phyloP scores from a whole-genome alignment of 2,113 vertebrate species.

The Phalacrocorax aristotelis region DNA sequence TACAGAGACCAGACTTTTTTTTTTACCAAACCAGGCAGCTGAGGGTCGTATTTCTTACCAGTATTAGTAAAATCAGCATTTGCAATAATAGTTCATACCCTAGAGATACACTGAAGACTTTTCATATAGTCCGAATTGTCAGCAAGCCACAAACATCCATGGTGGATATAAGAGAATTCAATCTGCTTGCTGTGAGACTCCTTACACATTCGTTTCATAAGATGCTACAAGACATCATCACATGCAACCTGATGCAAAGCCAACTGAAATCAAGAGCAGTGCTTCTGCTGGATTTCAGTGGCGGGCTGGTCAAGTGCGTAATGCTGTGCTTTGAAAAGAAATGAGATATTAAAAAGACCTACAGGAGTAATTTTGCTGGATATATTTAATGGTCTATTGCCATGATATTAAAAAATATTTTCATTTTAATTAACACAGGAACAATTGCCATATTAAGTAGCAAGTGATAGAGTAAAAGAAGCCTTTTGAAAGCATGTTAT shows the following conservation, averaged over 20 bases:
- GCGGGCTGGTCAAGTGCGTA: neutral
- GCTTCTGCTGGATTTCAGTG: neutral
- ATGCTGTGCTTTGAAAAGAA: neutral
- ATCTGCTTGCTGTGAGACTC: neutral
- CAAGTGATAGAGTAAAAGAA: neutral
- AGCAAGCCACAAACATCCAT: neutral
- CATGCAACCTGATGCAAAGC: neutral
- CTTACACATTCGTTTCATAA: neutral
- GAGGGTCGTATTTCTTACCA: neutral
- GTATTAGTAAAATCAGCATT: neutral
- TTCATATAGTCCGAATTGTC: neutral
- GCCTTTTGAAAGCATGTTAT: neutral
- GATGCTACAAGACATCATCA: neutral
- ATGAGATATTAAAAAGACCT: neutral
- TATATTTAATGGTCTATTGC: neutral
- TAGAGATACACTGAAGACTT: neutral
- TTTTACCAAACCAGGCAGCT: neutral
- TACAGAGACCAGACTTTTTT: neutral
- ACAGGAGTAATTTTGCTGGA: neutral
- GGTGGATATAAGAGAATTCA: neutral
- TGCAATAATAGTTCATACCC: neutral
- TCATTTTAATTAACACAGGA: conserved; percentile 16
- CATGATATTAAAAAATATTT: neutral
- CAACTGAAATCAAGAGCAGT: neutral
- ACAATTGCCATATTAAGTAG: neutral